Percentiles rank a stretch among this genome's conserved stretches.
Evolutionary conservation across 2,888 invertebrate genomes (phyloP).

Genomic region (Cacoxenus indagator): DNA sequence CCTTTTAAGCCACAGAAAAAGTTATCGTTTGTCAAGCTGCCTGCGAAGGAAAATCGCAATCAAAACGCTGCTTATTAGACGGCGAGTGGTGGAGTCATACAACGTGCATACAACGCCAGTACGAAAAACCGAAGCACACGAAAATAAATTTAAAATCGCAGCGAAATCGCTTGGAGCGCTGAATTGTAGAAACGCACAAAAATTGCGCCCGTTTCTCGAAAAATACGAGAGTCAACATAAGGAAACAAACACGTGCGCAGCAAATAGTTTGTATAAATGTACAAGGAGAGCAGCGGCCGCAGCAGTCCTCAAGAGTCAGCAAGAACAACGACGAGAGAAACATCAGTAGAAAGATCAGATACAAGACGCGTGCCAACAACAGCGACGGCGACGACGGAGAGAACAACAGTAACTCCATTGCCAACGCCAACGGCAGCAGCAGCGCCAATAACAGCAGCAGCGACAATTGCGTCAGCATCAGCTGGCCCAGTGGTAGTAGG

Average conservation of each 20-base stretch:
- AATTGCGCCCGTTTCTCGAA: not conserved
- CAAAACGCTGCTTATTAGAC: no score
- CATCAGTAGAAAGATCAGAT: no score
- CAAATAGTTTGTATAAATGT: conserved; percentile 61
- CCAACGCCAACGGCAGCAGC: conserved; percentile 29
- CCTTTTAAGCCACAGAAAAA: no score
- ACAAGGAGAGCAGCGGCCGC: conserved; percentile 68
- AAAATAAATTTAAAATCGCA: no score
- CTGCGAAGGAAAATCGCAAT: no score
- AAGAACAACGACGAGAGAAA: no score
- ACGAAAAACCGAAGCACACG: no score
- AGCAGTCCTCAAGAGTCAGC: conserved; percentile 65
- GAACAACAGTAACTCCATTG: conserved; percentile 20
- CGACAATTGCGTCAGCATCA: conserved; percentile 11
- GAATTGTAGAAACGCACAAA: not conserved
- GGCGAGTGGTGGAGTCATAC: no score
- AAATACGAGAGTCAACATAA: not conserved
- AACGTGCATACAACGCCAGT: no score
- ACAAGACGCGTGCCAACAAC: conserved; percentile 42
- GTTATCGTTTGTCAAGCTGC: no score
- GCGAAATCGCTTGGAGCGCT: not conserved
- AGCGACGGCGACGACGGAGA: conserved; percentile 26
- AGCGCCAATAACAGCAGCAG: conserved; percentile 19
- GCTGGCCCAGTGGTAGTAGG: not conserved
- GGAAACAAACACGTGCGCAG: not conserved